Base-by-base conservation (phyloP, 2,888 invertebrate species). In the Drosophila borealis region DNA sequence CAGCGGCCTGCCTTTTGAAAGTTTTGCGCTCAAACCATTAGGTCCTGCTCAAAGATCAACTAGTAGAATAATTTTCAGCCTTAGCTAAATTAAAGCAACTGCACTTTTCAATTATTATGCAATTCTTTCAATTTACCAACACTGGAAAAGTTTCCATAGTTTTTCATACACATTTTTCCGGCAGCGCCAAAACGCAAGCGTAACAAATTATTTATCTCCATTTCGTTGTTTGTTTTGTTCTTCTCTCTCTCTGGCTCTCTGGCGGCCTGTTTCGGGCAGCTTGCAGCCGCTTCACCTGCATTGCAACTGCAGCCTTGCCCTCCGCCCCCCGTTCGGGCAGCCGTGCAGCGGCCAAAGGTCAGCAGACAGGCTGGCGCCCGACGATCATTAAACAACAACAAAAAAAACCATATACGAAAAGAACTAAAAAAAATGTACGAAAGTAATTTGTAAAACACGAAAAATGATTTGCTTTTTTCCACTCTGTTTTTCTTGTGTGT, bases 401-500 rank as follows among this genome's bases (percentile, higher is more conserved):
- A n/a, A 64, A 44, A 55, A 36, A 14, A 14, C n/a, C 14, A n/a
- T n/a, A 39, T 36, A 13, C 36, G 13, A 39, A 6, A 39, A 82
- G 55, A 56, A 48, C 64, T 51, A 57, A 45, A 46, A 11, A 50
- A 51, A 46, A 34, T 37, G 63, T 75, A 80, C 70, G 49, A 81
- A 87, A 72, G 88, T 86, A 83, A 88, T 83, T 88, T 84, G 78
- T 88, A 80, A 84, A 86, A 86, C 78, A 86, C 73, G 72, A 83
- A 82, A 81, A 85, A 68, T 76, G 61, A 81, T 87, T 78, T 75
- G 84, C 56, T 71, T 48, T 53, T 74, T 54, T 76, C 33, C 29
- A 29, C 29, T 9, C 19, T 50, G 21, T 25, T 49, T 56, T 41
- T 29, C 36, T 39, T 55, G 46, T 50, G 34, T 14, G 25, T 45